Percentiles rank a stretch among this genome's conserved stretches.
These are phyloP conservation scores for Criorhina ranunculi DNA, from an alignment of 2,888 invertebrate genomes.

Conservation along the genomic window DNA sequence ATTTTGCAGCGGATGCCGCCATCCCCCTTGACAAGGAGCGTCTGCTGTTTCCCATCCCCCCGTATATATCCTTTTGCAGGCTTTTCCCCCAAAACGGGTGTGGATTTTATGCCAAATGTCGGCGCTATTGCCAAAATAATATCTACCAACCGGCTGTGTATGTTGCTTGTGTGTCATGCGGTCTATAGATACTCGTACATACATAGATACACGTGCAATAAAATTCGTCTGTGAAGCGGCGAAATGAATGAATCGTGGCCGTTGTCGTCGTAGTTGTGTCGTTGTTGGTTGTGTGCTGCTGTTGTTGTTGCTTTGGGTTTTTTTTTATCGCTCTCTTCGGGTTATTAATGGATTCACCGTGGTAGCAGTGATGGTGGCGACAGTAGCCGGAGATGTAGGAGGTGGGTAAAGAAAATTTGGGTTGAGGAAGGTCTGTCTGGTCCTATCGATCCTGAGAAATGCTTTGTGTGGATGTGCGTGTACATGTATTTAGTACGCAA, in stretches of 20 bases:
- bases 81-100: constrained; percentile 1
- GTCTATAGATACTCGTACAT: neutral
- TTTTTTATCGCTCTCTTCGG: constrained; percentile 46
- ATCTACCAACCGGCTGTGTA: neutral
- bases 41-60: neutral
- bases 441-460: constrained; percentile 64
- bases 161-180: neutral
- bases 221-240: constrained; percentile 45
- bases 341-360: constrained; percentile 57
- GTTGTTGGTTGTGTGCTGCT: constrained; percentile 26
- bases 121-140: constrained; percentile 55
- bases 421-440: constrained; percentile 77
- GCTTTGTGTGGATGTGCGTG: constrained; percentile 29
- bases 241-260: constrained; percentile 63
- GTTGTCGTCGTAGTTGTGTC: constrained; percentile 10
- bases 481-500: constrained; percentile 35
- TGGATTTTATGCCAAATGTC: constrained; percentile 32
- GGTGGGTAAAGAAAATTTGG: constrained; percentile 71
- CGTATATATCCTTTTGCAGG: constrained; percentile 13
- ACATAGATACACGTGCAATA: constrained; percentile 45
- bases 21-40: neutral
- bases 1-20: constrained; percentile 23
- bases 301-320: constrained; percentile 19
- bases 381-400: constrained; percentile 26
- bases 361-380: constrained; percentile 19